Evolutionary conservation across 2,113 vertebrate genomes (phyloP), one percentile per base, ranked within the genome.

Genomic region (Calidris pugnax): DNA sequence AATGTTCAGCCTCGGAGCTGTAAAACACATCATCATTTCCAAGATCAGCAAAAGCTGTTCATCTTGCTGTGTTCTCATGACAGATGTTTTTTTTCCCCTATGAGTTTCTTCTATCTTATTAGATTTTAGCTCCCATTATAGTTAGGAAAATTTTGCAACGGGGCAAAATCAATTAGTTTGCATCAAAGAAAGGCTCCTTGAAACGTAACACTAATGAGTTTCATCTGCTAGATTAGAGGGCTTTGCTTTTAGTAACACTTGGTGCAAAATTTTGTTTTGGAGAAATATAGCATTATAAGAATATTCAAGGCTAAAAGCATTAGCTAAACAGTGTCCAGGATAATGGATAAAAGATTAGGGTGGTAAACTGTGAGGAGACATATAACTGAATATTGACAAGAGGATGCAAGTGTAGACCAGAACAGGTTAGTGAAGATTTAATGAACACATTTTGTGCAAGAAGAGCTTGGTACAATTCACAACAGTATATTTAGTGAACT

Each of bases 151-250:
- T 91, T 97, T 93, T 89, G 73, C 78, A 92, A 78, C 32, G 37
- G 90, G 82, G 39, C 48, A 96, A 91, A 95, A 90, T 66, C 73
- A 95, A 97, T 97, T 95, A 90, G 60, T 68, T 86, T 85, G 85
- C 87, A 96, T 97, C 96, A 97, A 97, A 97, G 96, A 81, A 97
- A 94, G 59, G 39, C 73, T 89, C 48, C 81, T 83, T 95, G 67
- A 96, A 91, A 95, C 0, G 0, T 59, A 86, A 80, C 77, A 45
- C 75, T 97, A 95, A 97, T 92, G 90, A 95, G 69, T 69, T 92
- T 93, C 95, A 96, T 89, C 93, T 93, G 87, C 56, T 76, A 93
- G 57, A 96, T 96, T 87, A 97, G 82, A 86, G 41, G 32, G 76
- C 51, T 90, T 88, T 69, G 89, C 89, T 94, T 93, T 97, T 75